Evolutionary conservation across 2,113 vertebrate species (phyloP), one percentile per base, ranked within the genome.

Genomic region (Bubo blakistoni): DNA sequence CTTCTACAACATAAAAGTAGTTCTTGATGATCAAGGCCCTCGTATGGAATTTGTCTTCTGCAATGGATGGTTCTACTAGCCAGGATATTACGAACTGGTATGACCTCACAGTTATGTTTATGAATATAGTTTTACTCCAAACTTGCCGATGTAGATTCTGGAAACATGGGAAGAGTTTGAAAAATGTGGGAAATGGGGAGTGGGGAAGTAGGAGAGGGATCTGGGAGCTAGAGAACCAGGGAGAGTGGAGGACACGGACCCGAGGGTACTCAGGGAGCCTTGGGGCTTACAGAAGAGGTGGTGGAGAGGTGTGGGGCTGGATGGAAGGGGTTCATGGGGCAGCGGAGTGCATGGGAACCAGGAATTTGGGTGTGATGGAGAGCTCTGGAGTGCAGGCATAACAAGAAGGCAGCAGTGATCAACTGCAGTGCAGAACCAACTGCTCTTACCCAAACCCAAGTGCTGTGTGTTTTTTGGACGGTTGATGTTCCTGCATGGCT

Each of bases 231-330:
- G 44, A 67, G 62, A 59, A 11, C 0, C 58, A 30, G 44, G 11
- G 29, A n/a, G n/a, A 44, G 16, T 0, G 11, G 55, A 34, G 34
- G 25, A 20, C 9, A 2, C 0, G 11, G 49, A 34, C 34, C 20
- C 13, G 1, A 14, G 66, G 20, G 20, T 25, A 8, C 26, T 20
- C 29, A 14, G 19, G 54, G 76, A 73, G 36, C 12, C 46, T 11
- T 32, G 27, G 19, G 26, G 15, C 19, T 67, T 24, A 7, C 5
- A 22, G 34, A 34, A 40, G 67, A 29, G 29, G 54, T 0, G 1
- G 16, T 38, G 30, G 40, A 55, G 24, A 24, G 42, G 11, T 27
- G 27, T 49, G 59, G 51, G 70, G 40, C 38, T 86, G 83, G n/a
- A 12, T n/a, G 73, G n/a, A 25, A 34, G n/a, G 46, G 22, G 4